These are phyloP conservation scores for Mandrillus leucophaeus DNA, from an alignment of 2,113 vertebrate genomes.

Conservation along the genomic window DNA sequence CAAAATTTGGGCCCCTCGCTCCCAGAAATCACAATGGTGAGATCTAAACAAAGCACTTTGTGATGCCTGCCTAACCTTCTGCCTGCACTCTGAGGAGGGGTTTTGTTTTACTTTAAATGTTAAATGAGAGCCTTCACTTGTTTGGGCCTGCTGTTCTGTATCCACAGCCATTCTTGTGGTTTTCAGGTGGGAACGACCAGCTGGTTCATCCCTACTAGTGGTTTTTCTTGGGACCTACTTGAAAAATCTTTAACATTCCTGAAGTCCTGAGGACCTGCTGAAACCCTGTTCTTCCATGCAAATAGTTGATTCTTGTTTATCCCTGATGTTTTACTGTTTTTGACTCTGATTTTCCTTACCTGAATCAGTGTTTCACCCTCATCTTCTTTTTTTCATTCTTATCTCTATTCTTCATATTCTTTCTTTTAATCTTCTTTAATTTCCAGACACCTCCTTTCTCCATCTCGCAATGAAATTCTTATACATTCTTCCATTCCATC, in stretches of 20 bases:
- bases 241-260: neutral
- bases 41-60: neutral
- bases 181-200: neutral
- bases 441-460: neutral
- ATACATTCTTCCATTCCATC: neutral
- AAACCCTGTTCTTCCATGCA: neutral
- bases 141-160: neutral
- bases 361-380: neutral
- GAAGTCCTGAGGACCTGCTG: neutral
- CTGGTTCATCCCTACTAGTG: neutral
- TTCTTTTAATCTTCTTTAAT: neutral
- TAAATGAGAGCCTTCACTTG: neutral
- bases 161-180: neutral
- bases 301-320: neutral
- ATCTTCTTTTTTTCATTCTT: neutral
- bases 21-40: neutral
- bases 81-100: neutral
- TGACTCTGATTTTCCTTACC: neutral
- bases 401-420: neutral
- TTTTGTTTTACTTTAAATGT: neutral
- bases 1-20: neutral
- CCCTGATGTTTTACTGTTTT: neutral
- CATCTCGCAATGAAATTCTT: neutral
- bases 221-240: neutral
- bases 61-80: neutral